Percentiles rank a stretch among this genome's conserved stretches.
phyloP scores from a whole-genome alignment of 35 echinoderm and acorn worm species.

The Heliocidaris erythrogramma region DNA sequence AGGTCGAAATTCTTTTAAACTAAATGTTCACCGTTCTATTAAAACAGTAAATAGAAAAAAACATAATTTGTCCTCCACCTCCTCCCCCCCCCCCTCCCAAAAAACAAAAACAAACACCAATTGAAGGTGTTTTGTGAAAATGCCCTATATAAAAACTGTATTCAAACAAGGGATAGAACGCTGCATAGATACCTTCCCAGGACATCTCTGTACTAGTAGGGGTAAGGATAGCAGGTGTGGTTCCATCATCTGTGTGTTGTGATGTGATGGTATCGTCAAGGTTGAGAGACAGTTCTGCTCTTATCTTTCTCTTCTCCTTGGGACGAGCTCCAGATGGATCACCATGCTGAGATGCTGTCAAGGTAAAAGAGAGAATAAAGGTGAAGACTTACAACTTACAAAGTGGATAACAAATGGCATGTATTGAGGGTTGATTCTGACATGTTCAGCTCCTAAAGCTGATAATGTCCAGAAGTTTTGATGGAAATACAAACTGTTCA shows the following conservation, averaged over 20 bases:
- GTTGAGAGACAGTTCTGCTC: constrained; percentile 50
- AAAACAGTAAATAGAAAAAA: too few relatives aligned
- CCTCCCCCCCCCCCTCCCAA: not conserved
- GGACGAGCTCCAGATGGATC: constrained; percentile 29
- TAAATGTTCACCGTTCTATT: too few relatives aligned
- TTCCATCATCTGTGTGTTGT: constrained; percentile 35
- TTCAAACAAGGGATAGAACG: not conserved
- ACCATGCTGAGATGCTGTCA: not conserved
- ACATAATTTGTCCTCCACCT: too few relatives aligned
- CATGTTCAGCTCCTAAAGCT: not conserved
- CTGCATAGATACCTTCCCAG: constrained; percentile 74
- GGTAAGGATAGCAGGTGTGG: constrained; percentile 74
- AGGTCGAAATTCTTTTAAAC: too few relatives aligned
- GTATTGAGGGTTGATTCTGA: not conserved
- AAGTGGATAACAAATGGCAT: not conserved
- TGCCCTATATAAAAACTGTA: not conserved
- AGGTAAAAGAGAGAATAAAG: not conserved
- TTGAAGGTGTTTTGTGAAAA: too few relatives aligned
- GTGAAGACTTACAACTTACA: not conserved
- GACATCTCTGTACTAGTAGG: constrained; percentile 94
- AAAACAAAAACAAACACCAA: too few relatives aligned
- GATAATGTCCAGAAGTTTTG: too few relatives aligned
- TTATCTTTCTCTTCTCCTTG: constrained; percentile 58
- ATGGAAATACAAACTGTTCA: too few relatives aligned
- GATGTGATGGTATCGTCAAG: constrained; percentile 63